Conservation (phyloP, 2,797 vertebrate species). For the Channa striata region DNA sequence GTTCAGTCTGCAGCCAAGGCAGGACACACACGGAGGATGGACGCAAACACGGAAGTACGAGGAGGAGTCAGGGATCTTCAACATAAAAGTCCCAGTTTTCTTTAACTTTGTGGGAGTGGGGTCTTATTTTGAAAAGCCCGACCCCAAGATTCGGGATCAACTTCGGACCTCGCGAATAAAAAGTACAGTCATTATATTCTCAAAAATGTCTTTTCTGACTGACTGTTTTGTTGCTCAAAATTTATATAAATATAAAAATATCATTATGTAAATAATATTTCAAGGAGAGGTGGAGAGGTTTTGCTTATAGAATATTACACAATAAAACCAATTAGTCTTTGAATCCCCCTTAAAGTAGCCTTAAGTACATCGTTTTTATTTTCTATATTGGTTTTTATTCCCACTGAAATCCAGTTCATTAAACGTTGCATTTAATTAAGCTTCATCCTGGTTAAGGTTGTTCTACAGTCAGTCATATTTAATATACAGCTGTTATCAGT, state of each 20-base stretch:
- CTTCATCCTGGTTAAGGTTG: not conserved
- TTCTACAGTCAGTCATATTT: not conserved
- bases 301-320: no score
- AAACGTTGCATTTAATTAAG: not conserved
- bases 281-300: no score
- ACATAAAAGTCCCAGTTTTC: conserved; percentile 61
- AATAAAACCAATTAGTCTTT: no score
- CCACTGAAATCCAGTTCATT: not conserved
- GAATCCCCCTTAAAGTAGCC: no score
- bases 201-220: no score
- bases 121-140: not conserved
- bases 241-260: no score
- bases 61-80: conserved; percentile 14
- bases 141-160: not conserved
- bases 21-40: not conserved
- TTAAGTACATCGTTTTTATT: not conserved
- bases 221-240: no score
- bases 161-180: no score
- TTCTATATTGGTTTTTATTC: not conserved
- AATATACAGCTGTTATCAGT: not conserved
- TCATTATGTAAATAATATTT: no score
- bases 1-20: not conserved
- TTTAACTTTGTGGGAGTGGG: rapidly evolving
- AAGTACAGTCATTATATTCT: no score
- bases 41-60: conserved; percentile 46